Evolutionary conservation across 2,797 vertebrate species (phyloP).

Genomic region (Sebastes taczanowskii): DNA sequence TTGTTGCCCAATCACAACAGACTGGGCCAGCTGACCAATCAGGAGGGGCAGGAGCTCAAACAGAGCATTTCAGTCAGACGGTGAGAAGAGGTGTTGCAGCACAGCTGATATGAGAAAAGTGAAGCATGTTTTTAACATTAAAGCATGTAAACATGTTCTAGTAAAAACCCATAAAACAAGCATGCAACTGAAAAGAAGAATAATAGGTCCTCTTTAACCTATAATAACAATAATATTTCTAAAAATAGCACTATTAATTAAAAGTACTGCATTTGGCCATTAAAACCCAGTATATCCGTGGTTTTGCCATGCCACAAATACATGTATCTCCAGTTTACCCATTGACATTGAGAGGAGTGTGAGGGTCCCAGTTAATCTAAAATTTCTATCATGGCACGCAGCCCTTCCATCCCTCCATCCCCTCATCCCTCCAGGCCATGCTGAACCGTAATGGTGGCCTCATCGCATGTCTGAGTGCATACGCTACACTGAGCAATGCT

Average conservation of each 20-base stretch:
- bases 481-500: constrained; percentile 85
- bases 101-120: too few species aligned
- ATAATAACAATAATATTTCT: background rate
- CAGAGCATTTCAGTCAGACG: too few species aligned
- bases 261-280: background rate
- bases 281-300: background rate
- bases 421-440: constrained; percentile 75
- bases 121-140: too few species aligned
- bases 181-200: too few species aligned
- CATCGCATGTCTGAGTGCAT: constrained; percentile 81
- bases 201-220: background rate
- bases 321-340: constrained; percentile 54
- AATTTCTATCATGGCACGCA: constrained; percentile 73
- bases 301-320: constrained; percentile 10
- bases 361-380: constrained; percentile 74
- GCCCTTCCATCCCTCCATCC: constrained; percentile 52
- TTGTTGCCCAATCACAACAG: rapidly evolving
- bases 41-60: too few species aligned
- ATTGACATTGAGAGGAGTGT: constrained; percentile 70
- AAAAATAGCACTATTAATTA: background rate
- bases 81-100: too few species aligned
- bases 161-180: too few species aligned
- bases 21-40: too few species aligned
- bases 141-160: too few species aligned
- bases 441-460: constrained; percentile 78